Evolutionary conservation across 2,888 invertebrate genomes (phyloP), one percentile per base, ranked within the genome.

Genomic region (Callimorpha dominula): DNA sequence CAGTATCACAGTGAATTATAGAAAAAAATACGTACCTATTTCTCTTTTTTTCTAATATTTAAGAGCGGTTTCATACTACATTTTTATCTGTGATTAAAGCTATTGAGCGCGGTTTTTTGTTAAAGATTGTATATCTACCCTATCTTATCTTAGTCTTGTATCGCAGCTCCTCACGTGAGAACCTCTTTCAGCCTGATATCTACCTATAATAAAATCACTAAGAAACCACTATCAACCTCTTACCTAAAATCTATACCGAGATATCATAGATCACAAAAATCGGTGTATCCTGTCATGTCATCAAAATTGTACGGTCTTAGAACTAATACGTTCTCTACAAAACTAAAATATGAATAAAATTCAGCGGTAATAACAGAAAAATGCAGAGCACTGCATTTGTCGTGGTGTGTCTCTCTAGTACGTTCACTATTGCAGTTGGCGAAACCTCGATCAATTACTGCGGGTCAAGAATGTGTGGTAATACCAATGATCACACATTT

Each of bases 401-500:
- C n/a, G 11, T 86, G 50, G 52, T 81, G 15, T 77, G 62, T 73
- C 63, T 81, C 5, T 65, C 43, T 40, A 52, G 46, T 4, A n/a
- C 43, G 54, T 68, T 84, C 1, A 72, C 74, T 2, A 20, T 73
- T 11, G 77, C 71, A 0, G 74, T 62, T 17, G n/a, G 66, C 17
- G 40, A 52, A 4, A 31, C 77, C 8, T 72, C 86, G 0, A 86
- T 93, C 70, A 92, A 91, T 80, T 95, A 95, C 70, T 95, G 95
- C 74, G 92, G 93, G 0, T 85, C 93, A 0, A 90, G 86, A 73
- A 92, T 95, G 93, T 95, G 95, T 75, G 90, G 81, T 0, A 85
- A 89, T 68, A 88, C 89, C 1, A 83, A 93, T 62, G 77, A 84
- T 0, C 95, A 95, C 74, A 95, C 94, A 0, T 91, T 94, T 76